phyloP scores from a whole-genome alignment of 1,140 invertebrate species.

The Pachypsylla venusta region DNA sequence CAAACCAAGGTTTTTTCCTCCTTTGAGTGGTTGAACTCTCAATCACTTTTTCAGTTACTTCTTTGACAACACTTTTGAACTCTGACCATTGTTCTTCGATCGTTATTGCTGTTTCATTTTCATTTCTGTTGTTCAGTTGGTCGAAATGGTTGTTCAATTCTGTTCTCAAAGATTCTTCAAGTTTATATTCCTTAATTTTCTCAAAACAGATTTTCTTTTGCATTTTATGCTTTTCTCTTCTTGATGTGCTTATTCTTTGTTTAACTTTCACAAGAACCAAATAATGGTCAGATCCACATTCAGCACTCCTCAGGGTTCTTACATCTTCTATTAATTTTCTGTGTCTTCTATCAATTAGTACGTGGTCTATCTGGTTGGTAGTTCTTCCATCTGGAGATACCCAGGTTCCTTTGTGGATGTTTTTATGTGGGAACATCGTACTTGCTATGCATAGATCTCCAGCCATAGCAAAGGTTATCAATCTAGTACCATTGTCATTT shows the following conservation, averaged over 20 bases:
- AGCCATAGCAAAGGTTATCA: conserved; percentile 19
- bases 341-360: conserved; percentile 14
- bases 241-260: background rate
- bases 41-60: conserved; percentile 5
- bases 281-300: conserved; percentile 12
- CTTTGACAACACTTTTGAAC: conserved; percentile 3
- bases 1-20: conserved; percentile 5
- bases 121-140: too few relatives aligned
- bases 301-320: conserved; percentile 1
- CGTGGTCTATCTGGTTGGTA: conserved; percentile 20
- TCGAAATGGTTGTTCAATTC: too few relatives aligned
- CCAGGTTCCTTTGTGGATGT: conserved; percentile 15
- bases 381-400: conserved; percentile 17
- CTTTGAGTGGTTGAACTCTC: background rate
- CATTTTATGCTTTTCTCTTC: background rate
- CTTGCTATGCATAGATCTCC: too few relatives aligned
- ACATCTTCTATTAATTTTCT: background rate
- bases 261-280: conserved; percentile 10
- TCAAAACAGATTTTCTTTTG: too few relatives aligned
- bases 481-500: conserved; percentile 19
- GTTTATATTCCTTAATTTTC: too few relatives aligned
- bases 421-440: conserved; percentile 9
- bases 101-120: conserved; percentile 10
- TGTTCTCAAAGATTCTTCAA: too few relatives aligned
- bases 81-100: background rate